These are phyloP conservation scores for Sporophila hypoxantha DNA, from an alignment of 2,113 vertebrate species.

Conservation along the genomic window DNA sequence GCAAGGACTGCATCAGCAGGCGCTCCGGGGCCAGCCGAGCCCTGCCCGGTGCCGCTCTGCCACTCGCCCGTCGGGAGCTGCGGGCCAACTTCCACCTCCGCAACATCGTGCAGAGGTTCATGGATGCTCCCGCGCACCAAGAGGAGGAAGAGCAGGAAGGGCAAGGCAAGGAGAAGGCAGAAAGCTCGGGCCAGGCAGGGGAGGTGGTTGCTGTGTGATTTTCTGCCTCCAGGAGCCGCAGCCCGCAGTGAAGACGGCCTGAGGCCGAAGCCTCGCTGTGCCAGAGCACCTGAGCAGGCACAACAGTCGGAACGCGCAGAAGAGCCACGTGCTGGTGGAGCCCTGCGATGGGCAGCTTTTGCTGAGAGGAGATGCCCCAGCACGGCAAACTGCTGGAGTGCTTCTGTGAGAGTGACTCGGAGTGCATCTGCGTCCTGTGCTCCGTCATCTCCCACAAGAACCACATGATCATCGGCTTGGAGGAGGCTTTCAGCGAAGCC, in stretches of 20 bases:
- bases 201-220: conserved; percentile 63
- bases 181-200: not conserved
- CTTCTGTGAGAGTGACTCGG: conserved; percentile 68
- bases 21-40: fast-evolving
- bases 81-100: conserved; percentile 70
- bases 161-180: fast-evolving
- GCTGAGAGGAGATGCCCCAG: conserved; percentile 76
- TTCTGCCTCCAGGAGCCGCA: conserved; percentile 65
- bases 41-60: conserved; percentile 64
- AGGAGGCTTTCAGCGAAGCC: not conserved
- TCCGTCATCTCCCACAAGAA: conserved; percentile 44
- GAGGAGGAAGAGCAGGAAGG: not conserved
- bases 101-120: conserved; percentile 57
- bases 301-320: not conserved
- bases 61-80: not conserved
- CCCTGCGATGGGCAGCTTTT: conserved; percentile 55
- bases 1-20: not conserved
- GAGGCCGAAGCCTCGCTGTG: conserved; percentile 79
- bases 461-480: conserved; percentile 44
- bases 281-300: conserved; percentile 77
- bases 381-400: conserved; percentile 80
- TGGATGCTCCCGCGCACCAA: fast-evolving
- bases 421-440: conserved; percentile 77
- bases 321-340: conserved; percentile 72
- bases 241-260: conserved; percentile 62